Base-by-base conservation (phyloP, 2,888 invertebrate species). In the Poecilus cupreus region DNA sequence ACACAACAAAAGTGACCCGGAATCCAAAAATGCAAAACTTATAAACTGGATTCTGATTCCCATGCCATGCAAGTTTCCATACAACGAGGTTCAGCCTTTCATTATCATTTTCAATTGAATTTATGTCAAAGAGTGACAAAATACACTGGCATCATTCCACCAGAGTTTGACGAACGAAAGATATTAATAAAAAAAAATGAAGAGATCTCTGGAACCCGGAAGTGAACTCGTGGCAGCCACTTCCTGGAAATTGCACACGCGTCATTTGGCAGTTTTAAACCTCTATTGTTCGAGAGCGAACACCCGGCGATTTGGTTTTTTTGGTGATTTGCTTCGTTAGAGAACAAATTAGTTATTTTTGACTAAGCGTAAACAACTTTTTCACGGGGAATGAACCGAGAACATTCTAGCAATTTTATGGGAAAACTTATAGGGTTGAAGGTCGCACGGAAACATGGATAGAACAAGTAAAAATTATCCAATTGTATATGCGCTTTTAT, bases 121-220 rank as follows among this genome's bases (percentile, higher is more conserved):
- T 6, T 2, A 1, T 32, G 32, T 8, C 32, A 32, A 32, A 32
- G 32, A 2, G 32, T n/a, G n/a, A n/a, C n/a, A n/a, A n/a, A n/a
- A n/a, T n/a, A n/a, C 5, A 8, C 37, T 68, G 64, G 64, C 64
- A 68, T 1, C 37, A 13, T 37, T 16, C 64, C 64, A 68, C 51
- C 13, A 68, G 2, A 68, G 64, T 68, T 68, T 68, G 64, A 68
- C 32, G 39, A 37, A 68, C 64, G 51, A 46, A n/a, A 46, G 16
- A 1, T 51, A 51, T 51, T 68, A 68, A 68, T 68, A 32, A 68
- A 32, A 64, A 64, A 68, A 18, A 18, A 60, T 60, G 11, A 60
- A 26, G 60, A n/a, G 13, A 26, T 11, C 11, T 37, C 37, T 6
- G 20, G n/a, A 3, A 68, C 64, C 32, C 64, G 64, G 64, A 68